These are phyloP conservation scores for Tautogolabrus adspersus DNA, from an alignment of 2,113 vertebrate species.

Conservation along the genomic window DNA sequence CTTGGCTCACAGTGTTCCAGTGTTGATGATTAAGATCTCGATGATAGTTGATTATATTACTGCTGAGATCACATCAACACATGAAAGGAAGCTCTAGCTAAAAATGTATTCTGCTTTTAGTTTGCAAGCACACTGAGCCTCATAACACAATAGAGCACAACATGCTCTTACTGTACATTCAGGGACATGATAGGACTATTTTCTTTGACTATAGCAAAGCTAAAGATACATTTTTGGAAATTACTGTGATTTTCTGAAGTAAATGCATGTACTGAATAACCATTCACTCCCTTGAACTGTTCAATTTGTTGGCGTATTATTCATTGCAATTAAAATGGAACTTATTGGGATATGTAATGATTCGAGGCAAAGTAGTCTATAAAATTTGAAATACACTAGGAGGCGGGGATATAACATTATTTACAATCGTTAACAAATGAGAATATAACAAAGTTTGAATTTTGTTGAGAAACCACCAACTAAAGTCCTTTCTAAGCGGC, in stretches of 20 bases:
- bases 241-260: not conserved
- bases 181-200: not conserved
- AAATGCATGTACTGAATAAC: too few species aligned
- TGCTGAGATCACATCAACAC: slow-evolving; percentile 8
- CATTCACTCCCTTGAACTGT: too few species aligned
- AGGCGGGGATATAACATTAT: too few species aligned
- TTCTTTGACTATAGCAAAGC: not conserved
- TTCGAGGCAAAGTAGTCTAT: too few species aligned
- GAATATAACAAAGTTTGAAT: too few species aligned
- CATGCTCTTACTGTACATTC: not conserved
- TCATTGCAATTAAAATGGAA: too few species aligned
- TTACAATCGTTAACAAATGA: too few species aligned
- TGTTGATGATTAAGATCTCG: slow-evolving; percentile 13
- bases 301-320: too few species aligned
- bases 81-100: not conserved
- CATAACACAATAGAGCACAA: not conserved
- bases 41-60: slow-evolving; percentile 14
- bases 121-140: not conserved
- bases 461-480: too few species aligned
- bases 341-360: too few species aligned
- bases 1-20: slow-evolving; percentile 12
- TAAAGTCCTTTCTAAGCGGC: too few species aligned
- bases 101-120: not conserved
- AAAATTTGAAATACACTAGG: too few species aligned
- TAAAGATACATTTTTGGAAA: not conserved